Evolutionary conservation across 2,113 vertebrate genomes (phyloP).

Genomic region (Psittacula cyanocephala): DNA sequence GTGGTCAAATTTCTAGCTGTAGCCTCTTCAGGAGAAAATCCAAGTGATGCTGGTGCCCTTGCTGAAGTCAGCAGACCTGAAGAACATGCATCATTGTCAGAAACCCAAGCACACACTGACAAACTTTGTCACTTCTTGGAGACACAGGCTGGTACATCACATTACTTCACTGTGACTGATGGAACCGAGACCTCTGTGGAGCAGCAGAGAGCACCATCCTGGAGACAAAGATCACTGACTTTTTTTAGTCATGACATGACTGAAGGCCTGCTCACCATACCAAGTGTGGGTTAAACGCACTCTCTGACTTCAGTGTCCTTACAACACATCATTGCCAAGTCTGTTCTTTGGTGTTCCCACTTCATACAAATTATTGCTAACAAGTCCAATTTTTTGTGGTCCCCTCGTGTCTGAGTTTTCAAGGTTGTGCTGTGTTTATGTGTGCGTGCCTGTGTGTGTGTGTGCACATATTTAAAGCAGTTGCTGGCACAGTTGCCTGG

Average conservation of each 20-base stretch:
- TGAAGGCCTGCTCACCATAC: neutral
- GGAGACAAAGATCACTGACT: neutral
- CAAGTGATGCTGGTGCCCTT: constrained; percentile 5
- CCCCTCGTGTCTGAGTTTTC: neutral
- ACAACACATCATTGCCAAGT: neutral
- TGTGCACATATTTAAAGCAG: neutral
- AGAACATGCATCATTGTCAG: neutral
- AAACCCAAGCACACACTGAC: neutral
- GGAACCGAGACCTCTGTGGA: neutral
- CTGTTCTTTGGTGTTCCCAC: neutral
- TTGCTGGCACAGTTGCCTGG: neutral
- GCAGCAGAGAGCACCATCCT: constrained; percentile 1
- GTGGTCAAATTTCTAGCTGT: neutral
- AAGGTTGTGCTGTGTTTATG: neutral
- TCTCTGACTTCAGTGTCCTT: neutral
- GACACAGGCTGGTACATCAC: constrained; percentile 6
- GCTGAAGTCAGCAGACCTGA: constrained; percentile 46
- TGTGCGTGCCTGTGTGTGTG: neutral
- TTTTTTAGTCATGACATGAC: constrained; percentile 10
- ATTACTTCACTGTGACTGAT: constrained; percentile 49
- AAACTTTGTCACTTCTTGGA: constrained; percentile 7
- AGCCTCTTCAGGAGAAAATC: constrained; percentile 11
- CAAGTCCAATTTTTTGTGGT: accelerated
- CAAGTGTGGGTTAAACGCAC: neutral
- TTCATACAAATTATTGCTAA: constrained; percentile 12